Percentiles rank a stretch among this genome's conserved stretches.
Conservation (phyloP, 2,113 vertebrate species). For the Pedetes capensis region DNA sequence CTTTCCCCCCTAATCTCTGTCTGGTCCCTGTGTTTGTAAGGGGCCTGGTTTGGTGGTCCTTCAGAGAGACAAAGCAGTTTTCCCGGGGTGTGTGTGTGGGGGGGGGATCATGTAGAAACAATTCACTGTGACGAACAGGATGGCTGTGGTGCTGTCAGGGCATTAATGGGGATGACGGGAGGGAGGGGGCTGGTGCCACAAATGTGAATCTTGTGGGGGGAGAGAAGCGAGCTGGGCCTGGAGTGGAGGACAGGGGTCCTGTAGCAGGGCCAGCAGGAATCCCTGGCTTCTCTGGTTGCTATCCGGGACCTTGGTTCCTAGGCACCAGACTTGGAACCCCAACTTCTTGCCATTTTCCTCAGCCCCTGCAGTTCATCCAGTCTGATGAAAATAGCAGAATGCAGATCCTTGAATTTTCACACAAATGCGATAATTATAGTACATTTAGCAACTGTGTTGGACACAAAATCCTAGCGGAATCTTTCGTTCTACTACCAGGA, state of each 20-base stretch:
- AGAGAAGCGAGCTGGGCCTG: not conserved
- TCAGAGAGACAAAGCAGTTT: slow-evolving; percentile 45
- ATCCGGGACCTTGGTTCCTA: not conserved
- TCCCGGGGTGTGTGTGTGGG: not conserved
- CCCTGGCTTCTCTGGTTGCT: not conserved
- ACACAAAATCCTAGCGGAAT: slow-evolving; percentile 41
- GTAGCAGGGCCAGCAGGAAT: not conserved
- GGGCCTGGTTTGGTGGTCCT: not conserved
- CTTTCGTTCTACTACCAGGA: slow-evolving; percentile 38
- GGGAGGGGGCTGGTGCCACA: not conserved
- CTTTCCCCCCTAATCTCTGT: not conserved
- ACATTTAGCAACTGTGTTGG: slow-evolving; percentile 52
- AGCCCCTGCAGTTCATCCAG: not conserved
- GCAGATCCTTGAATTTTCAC: slow-evolving; percentile 64
- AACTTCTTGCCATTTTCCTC: slow-evolving; percentile 45
- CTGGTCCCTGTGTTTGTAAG: not conserved
- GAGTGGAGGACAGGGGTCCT: not conserved
- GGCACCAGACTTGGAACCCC: not conserved
- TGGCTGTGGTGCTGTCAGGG: not conserved
- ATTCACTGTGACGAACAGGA: not conserved
- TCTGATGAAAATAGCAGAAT: slow-evolving; percentile 67
- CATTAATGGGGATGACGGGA: not conserved
- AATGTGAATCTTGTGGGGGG: not conserved
- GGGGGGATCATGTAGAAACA: not conserved
- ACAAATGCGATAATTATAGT: slow-evolving; percentile 66